Evolutionary conservation across 2,113 vertebrate species (phyloP).

Genomic region (Microcebus tavaratra): DNA sequence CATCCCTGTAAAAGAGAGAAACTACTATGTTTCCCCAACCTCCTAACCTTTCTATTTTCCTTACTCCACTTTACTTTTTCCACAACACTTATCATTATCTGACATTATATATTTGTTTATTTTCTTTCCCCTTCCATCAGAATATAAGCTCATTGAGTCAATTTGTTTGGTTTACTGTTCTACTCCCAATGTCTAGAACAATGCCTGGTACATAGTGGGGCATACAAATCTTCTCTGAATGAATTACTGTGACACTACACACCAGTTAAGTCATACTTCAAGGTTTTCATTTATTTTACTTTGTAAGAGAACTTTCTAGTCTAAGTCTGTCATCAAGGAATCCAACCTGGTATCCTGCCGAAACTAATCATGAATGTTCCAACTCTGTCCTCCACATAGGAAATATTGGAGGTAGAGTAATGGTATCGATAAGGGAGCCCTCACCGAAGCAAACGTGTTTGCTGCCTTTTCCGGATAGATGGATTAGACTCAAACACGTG

Average conservation of each 20-base stretch:
- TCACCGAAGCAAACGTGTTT: conserved; percentile 97
- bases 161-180: neutral
- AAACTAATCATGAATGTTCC: neutral
- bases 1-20: neutral
- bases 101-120: neutral
- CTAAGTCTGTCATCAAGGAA: neutral
- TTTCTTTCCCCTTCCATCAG: neutral
- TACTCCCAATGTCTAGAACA: neutral
- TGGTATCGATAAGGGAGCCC: neutral
- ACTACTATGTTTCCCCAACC: neutral
- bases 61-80: neutral
- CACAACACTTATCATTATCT: neutral
- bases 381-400: neutral
- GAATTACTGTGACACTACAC: neutral
- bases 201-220: neutral
- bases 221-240: conserved; percentile 17
- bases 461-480: conserved; percentile 97
- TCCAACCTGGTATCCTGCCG: neutral
- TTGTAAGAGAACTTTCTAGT: neutral
- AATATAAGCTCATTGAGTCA: neutral
- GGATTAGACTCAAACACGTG: conserved; percentile 99
- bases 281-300: conserved; percentile 19
- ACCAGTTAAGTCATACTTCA: neutral
- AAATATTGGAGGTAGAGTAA: neutral
- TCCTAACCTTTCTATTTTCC: neutral